Evolutionary conservation across 2,888 invertebrate species (phyloP).

Genomic region (Corythucha ciliata): DNA sequence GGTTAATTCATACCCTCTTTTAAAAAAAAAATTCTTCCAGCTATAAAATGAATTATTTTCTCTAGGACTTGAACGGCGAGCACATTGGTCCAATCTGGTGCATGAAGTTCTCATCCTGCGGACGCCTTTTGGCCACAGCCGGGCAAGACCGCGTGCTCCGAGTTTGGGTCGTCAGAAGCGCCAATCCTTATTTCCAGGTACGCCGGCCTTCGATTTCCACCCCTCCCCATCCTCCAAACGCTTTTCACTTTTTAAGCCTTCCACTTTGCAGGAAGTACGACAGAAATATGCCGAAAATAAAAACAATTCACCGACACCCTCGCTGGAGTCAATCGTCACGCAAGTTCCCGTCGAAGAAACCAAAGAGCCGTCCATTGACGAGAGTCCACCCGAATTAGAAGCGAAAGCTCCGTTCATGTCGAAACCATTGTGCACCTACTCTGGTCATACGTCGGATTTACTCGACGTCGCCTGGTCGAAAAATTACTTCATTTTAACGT

Average conservation of each 20-base stretch:
- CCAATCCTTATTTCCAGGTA: conserved; percentile 80
- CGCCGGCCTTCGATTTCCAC: conserved; percentile 9
- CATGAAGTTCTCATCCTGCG: conserved; percentile 96
- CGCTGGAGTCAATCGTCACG: conserved; percentile 81
- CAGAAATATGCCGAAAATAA: conserved; percentile 90
- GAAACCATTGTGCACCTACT: conserved; percentile 83
- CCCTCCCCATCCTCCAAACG: background rate
- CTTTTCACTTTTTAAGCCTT: conserved; percentile 5
- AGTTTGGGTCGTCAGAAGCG: conserved; percentile 90
- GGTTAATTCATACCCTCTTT: conserved; percentile 44
- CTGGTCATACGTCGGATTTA: conserved; percentile 91
- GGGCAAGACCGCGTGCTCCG: conserved; percentile 91
- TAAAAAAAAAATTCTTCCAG: background rate
- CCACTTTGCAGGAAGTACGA: conserved; percentile 66
- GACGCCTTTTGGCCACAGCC: conserved; percentile 87
- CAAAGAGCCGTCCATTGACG: conserved; percentile 44
- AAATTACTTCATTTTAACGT: conserved; percentile 94
- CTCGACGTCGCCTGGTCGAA: conserved; percentile 98
- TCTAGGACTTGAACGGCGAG: conserved; percentile 63
- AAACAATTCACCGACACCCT: conserved; percentile 85
- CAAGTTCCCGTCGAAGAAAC: conserved; percentile 60
- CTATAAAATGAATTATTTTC: background rate
- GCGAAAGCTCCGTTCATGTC: conserved; percentile 67
- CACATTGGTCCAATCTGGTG: conserved; percentile 96
- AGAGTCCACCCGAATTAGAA: conserved; percentile 50